phyloP scores from a whole-genome alignment of 2,888 invertebrate species.

The Andricus quercusramuli region DNA sequence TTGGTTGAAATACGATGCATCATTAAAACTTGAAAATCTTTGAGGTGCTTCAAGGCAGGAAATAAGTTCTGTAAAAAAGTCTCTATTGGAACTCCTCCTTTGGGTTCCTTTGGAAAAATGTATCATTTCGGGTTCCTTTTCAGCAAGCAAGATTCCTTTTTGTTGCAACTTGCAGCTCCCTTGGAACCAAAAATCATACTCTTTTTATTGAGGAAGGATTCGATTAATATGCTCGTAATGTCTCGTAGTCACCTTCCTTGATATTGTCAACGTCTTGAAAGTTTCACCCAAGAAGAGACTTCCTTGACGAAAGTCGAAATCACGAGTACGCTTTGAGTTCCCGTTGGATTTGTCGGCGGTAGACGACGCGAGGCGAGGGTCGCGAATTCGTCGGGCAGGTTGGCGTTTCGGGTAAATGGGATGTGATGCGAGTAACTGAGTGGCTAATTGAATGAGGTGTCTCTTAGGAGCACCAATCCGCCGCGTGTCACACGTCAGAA shows the following conservation, averaged over 20 bases:
- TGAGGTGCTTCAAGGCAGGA: no score
- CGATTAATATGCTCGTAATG: neutral
- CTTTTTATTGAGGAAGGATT: neutral
- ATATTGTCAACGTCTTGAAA: neutral
- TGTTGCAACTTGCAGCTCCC: no score
- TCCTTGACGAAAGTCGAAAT: slow-evolving; percentile 36
- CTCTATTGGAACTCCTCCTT: no score
- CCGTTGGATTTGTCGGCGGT: slow-evolving; percentile 46
- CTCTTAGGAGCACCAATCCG: slow-evolving; percentile 75
- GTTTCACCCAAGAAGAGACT: slow-evolving; percentile 16
- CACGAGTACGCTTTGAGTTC: slow-evolving; percentile 26
- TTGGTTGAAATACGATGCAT: no score
- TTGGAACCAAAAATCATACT: neutral
- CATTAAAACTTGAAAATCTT: no score
- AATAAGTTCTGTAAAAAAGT: no score
- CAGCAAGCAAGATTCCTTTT: no score
- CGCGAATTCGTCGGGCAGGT: slow-evolving; percentile 47
- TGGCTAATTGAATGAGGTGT: slow-evolving; percentile 77
- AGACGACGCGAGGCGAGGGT: slow-evolving; percentile 49
- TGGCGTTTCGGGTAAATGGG: slow-evolving; percentile 65
- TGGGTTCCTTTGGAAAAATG: no score
- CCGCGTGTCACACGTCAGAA: slow-evolving; percentile 75
- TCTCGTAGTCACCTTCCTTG: neutral
- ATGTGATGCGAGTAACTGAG: slow-evolving; percentile 77
- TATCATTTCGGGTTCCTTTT: no score